These are phyloP conservation scores for Peromyscus californicus DNA, from an alignment of 2,113 vertebrate genomes.

Conservation along the genomic window DNA sequence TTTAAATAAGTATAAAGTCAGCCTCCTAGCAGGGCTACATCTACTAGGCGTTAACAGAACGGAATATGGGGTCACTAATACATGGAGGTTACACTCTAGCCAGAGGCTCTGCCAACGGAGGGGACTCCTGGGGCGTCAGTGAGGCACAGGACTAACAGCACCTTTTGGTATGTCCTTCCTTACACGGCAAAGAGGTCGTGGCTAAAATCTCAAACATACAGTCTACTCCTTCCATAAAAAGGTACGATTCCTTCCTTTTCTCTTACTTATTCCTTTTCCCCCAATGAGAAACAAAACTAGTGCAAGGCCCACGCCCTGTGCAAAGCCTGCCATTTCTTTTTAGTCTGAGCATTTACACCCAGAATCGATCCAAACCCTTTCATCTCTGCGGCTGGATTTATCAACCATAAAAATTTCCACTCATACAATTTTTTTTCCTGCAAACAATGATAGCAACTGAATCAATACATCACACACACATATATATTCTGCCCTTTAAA, in stretches of 20 bases:
- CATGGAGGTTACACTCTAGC: conserved; percentile 52
- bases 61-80: conserved; percentile 77
- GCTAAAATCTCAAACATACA: conserved; percentile 86
- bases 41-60: conserved; percentile 84
- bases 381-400: conserved; percentile 88
- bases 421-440: conserved; percentile 87
- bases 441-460: conserved; percentile 88
- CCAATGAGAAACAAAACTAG: conserved; percentile 94
- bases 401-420: conserved; percentile 85
- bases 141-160: conserved; percentile 84
- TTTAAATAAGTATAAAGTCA: conserved; percentile 88
- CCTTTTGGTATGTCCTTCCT: conserved; percentile 83
- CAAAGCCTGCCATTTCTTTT: conserved; percentile 96
- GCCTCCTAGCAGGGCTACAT: conserved; percentile 84
- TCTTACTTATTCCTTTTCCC: conserved; percentile 50
- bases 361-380: conserved; percentile 91
- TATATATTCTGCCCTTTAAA: conserved; percentile 82
- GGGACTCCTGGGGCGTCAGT: conserved; percentile 79
- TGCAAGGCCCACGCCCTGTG: conserved; percentile 97
- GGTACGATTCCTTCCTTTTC: conserved; percentile 74
- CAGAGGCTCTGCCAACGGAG: conserved; percentile 77
- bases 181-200: conserved; percentile 81
- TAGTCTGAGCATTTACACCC: conserved; percentile 97
- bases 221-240: conserved; percentile 81
- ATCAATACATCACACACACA: conserved; percentile 81